These are phyloP conservation scores for Rhipidura dahli DNA, from an alignment of 2,113 vertebrate genomes.

Conservation along the genomic window DNA sequence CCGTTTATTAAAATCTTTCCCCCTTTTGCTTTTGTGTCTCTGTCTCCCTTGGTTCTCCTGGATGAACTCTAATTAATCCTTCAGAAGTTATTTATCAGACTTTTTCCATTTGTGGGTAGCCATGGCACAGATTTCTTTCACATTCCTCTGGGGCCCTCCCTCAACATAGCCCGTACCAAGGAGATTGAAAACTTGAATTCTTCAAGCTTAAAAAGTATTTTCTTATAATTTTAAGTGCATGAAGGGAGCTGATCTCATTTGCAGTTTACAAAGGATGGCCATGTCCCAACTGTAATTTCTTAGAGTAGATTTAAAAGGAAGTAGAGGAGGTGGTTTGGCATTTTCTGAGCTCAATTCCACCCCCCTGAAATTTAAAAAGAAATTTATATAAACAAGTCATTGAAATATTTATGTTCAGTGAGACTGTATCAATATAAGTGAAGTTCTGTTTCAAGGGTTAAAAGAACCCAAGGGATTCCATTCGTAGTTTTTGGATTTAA, in stretches of 20 bases:
- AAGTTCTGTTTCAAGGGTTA: not conserved
- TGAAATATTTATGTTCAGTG: not conserved
- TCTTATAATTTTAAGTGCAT: not conserved
- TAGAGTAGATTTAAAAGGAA: not conserved
- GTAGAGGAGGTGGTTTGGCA: not conserved
- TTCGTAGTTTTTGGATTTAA: not conserved
- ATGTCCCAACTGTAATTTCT: not conserved
- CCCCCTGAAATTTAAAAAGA: not conserved
- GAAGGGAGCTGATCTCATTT: not conserved
- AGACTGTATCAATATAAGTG: not conserved
- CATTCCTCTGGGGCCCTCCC: not conserved
- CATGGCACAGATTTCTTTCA: not conserved
- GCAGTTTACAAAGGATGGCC: not conserved
- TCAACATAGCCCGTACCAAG: not conserved
- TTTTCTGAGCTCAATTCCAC: not conserved
- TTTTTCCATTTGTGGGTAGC: not conserved
- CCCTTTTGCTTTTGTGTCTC: not conserved
- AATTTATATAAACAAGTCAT: not conserved
- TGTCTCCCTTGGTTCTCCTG: not conserved
- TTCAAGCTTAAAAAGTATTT: not conserved
- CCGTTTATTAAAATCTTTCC: not conserved
- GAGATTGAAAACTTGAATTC: not conserved
- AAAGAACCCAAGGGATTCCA: not conserved
- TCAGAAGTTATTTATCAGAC: not conserved
- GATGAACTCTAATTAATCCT: not conserved